Percentiles rank a stretch among this genome's conserved stretches.
These are phyloP conservation scores for Temnothorax unifasciatus DNA, from an alignment of 2,888 invertebrate genomes.

Conservation along the genomic window DNA sequence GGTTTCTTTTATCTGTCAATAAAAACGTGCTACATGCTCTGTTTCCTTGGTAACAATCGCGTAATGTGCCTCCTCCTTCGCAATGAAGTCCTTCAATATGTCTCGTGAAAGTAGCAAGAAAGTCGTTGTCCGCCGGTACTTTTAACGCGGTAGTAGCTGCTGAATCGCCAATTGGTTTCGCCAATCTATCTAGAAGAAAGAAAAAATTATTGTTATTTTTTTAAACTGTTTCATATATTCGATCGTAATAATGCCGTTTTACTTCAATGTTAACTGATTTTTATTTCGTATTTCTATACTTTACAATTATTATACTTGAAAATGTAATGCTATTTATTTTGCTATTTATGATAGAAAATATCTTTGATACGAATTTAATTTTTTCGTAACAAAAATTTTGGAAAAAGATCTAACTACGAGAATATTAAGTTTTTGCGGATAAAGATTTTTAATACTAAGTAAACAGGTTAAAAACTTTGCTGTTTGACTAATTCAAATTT, in stretches of 20 bases:
- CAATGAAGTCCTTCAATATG: conserved; percentile 67
- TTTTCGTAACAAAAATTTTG: background rate
- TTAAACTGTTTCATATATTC: background rate
- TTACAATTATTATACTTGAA: background rate
- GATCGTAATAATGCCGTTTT: background rate
- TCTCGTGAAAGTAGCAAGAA: conserved; percentile 58
- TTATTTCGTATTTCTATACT: background rate
- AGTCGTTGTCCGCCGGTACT: conserved; percentile 52
- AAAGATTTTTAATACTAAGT: background rate
- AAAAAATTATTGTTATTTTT: conserved; percentile 58
- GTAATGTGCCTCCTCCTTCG: conserved; percentile 52
- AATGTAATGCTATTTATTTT: background rate
- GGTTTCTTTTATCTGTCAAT: conserved; percentile 62
- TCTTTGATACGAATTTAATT: background rate
- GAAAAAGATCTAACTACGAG: background rate
- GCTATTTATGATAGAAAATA: background rate
- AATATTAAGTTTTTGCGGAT: background rate
- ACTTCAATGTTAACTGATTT: background rate
- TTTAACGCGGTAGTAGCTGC: conserved; percentile 66
- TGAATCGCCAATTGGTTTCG: conserved; percentile 68
- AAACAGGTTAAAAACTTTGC: background rate
- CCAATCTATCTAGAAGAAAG: conserved; percentile 48
- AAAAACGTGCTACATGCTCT: conserved; percentile 49
- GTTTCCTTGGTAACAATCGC: conserved; percentile 73
- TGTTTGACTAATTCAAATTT: background rate